Evolutionary conservation across 2,113 vertebrate genomes (phyloP).

Genomic region (Nannospalax galili): DNA sequence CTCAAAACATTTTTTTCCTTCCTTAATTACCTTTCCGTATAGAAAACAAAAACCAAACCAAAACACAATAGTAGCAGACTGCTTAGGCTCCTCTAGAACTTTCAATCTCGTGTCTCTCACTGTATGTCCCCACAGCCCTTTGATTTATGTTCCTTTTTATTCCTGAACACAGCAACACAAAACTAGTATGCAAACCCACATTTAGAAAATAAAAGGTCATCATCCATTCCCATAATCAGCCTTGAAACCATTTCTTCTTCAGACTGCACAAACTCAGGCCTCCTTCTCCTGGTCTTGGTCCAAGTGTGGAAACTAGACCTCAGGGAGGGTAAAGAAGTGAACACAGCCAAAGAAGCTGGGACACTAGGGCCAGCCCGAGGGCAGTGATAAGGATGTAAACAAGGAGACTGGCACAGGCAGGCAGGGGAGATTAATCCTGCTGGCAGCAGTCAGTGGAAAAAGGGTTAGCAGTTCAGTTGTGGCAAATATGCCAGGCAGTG

Average conservation of each 20-base stretch:
- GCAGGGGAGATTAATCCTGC: neutral
- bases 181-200: neutral
- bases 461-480: conserved; percentile 19
- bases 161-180: neutral
- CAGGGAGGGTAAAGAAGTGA: neutral
- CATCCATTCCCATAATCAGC: neutral
- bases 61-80: neutral
- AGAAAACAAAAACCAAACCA: neutral
- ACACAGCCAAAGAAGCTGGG: neutral
- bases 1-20: neutral
- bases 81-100: neutral
- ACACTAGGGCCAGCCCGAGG: neutral
- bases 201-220: conserved; percentile 49
- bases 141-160: conserved; percentile 27
- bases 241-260: conserved; percentile 30
- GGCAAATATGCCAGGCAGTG: conserved; percentile 51
- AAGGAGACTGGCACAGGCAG: conserved; percentile 52
- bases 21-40: neutral
- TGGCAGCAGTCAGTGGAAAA: conserved; percentile 65
- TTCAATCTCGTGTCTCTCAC: neutral
- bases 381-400: conserved; percentile 68
- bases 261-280: neutral
- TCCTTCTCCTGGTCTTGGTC: conserved; percentile 6
- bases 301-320: conserved; percentile 1
- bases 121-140: neutral